Evolutionary conservation across 2,797 vertebrate species (phyloP).

Genomic region (Sebastes matsubarae): DNA sequence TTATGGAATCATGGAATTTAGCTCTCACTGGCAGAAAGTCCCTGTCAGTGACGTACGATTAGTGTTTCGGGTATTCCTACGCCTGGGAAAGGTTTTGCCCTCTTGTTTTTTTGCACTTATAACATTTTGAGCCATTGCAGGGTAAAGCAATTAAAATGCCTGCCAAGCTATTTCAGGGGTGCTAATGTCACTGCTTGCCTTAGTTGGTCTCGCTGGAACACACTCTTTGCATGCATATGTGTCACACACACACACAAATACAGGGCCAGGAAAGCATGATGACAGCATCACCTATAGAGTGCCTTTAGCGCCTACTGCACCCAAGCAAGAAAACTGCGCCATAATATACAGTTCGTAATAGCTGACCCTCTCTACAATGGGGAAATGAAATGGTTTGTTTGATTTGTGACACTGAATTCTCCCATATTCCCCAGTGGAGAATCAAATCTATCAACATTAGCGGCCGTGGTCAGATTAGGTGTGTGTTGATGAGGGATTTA

Average conservation of each 20-base stretch:
- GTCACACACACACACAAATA: conserved; percentile 22
- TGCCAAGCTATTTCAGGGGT: conserved; percentile 78
- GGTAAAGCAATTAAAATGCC: conserved; percentile 82
- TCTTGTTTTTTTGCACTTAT: conserved; percentile 44
- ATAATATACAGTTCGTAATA: background rate
- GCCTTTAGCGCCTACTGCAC: background rate
- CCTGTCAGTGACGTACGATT: background rate
- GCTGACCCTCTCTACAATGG: background rate
- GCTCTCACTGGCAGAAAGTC: conserved; percentile 15
- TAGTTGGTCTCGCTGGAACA: conserved; percentile 61
- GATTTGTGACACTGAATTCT: conserved; percentile 36
- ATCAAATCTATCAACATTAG: conserved; percentile 72
- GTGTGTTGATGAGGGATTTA: conserved; percentile 77
- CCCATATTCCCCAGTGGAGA: conserved; percentile 34
- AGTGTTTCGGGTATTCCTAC: conserved; percentile 14
- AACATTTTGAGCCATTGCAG: conserved; percentile 74
- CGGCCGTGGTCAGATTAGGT: conserved; percentile 68
- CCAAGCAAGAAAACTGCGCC: background rate
- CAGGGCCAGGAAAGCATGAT: background rate
- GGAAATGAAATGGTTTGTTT: conserved; percentile 18
- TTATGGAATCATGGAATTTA: conserved; percentile 20
- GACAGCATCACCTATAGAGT: conserved; percentile 4
- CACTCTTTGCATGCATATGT: conserved; percentile 48
- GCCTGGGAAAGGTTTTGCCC: conserved; percentile 46
- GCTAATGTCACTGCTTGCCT: conserved; percentile 66